These are phyloP conservation scores for Alloscopus bannaensis DNA, from an alignment of 2,888 invertebrate genomes.

Conservation along the genomic window DNA sequence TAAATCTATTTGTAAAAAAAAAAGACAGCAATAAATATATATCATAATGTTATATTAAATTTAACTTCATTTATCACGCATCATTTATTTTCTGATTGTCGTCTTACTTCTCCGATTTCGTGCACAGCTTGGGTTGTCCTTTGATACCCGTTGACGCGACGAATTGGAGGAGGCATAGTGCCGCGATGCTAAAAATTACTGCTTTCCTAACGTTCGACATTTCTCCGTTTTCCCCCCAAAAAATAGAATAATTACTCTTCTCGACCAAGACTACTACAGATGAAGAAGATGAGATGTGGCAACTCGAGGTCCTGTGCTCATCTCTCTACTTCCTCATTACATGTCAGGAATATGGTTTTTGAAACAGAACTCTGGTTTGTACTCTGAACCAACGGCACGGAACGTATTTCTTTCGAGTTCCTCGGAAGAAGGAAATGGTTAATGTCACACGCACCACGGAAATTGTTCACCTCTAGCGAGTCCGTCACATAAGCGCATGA, in stretches of 20 bases:
- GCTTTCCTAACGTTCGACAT: constrained; percentile 36
- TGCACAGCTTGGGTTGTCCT: constrained; percentile 69
- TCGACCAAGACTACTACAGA: no score
- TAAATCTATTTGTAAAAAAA: constrained; percentile 80
- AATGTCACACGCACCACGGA: background rate
- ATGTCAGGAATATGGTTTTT: background rate
- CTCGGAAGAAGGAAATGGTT: background rate
- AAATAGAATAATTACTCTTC: no score
- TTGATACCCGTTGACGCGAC: constrained; percentile 38
- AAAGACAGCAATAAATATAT: background rate
- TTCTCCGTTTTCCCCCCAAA: constrained; percentile 6
- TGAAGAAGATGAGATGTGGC: background rate
- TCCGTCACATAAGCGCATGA: background rate
- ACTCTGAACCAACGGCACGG: background rate
- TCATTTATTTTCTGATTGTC: background rate
- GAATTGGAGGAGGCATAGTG: constrained; percentile 37
- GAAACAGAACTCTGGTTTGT: background rate
- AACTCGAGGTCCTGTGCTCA: constrained; percentile 8
- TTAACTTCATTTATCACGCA: background rate
- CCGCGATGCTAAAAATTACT: constrained; percentile 23
- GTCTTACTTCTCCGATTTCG: constrained; percentile 56
- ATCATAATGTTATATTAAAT: background rate
- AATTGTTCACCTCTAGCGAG: background rate
- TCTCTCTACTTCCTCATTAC: constrained; percentile 3
- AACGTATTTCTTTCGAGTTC: background rate